phyloP scores from a whole-genome alignment of 35 echinoderm and acorn worm species.

The Ptychodera flava region DNA sequence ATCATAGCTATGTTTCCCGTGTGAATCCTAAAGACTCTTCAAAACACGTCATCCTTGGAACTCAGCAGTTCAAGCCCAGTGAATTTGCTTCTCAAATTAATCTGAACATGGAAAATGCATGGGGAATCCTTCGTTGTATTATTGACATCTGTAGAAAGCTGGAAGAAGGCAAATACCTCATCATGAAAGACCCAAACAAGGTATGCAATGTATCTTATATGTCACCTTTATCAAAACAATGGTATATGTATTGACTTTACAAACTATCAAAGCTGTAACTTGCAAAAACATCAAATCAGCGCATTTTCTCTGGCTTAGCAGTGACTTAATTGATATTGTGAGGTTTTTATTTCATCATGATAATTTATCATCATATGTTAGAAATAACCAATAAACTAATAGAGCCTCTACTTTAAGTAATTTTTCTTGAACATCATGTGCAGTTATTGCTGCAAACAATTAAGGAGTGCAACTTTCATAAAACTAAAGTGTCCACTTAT shows the following conservation, averaged over 20 bases:
- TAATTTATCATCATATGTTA: neutral
- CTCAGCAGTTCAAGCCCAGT: constrained; percentile 97
- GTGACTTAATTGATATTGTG: neutral
- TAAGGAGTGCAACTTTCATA: too few species aligned
- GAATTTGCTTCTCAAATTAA: constrained; percentile 95
- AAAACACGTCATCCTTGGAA: constrained; percentile 97
- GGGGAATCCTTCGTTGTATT: constrained; percentile 91
- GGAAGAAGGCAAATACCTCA: constrained; percentile 95
- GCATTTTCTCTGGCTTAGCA: neutral
- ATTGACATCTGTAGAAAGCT: constrained; percentile 91
- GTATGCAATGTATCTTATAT: constrained; percentile 16
- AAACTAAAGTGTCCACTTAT: too few species aligned
- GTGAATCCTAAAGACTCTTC: constrained; percentile 87
- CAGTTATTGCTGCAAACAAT: too few species aligned
- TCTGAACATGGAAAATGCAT: constrained; percentile 98
- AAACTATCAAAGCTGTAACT: neutral
- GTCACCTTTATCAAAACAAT: neutral
- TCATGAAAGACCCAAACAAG: constrained; percentile 98
- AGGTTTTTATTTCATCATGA: neutral
- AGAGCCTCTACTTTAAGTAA: too few species aligned
- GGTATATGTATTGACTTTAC: neutral
- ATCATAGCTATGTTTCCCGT: constrained; percentile 81
- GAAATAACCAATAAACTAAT: neutral
- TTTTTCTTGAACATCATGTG: too few species aligned
- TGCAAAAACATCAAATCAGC: too few species aligned